Evolutionary conservation across 2,113 vertebrate species (phyloP).

Genomic region (Albula glossodonta): DNA sequence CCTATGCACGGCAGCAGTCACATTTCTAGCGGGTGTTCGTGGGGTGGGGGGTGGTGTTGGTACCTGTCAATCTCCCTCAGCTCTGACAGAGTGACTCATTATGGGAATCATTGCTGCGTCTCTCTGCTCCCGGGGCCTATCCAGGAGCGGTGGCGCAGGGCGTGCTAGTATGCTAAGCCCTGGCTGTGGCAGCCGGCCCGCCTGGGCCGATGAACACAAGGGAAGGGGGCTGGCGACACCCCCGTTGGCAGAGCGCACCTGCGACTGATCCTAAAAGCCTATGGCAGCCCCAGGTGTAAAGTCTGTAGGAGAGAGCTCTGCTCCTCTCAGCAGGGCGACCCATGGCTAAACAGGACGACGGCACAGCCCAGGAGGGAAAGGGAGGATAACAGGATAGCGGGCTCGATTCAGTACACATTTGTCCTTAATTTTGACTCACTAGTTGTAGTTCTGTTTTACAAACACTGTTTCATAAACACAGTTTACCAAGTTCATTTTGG

Average conservation of each 20-base stretch:
- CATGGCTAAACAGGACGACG: not conserved
- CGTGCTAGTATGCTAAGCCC: not conserved
- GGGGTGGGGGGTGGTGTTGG: not conserved
- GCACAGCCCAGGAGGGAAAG: not conserved
- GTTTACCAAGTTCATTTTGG: too few relatives aligned
- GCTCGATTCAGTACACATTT: not conserved
- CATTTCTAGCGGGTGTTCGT: not conserved
- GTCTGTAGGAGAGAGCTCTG: not conserved
- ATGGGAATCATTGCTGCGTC: not conserved
- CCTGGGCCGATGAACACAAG: not conserved
- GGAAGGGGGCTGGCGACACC: not conserved
- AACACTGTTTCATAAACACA: too few relatives aligned
- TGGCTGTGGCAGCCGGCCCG: not conserved
- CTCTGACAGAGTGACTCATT: constrained; percentile 3
- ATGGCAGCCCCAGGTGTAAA: not conserved
- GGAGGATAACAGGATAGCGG: not conserved
- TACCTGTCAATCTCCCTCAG: not conserved
- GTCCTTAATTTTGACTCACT: not conserved
- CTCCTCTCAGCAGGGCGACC: not conserved
- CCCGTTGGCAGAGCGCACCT: not conserved
- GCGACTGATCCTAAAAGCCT: not conserved
- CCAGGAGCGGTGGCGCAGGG: not conserved
- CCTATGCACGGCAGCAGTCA: not conserved
- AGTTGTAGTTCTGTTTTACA: too few relatives aligned
- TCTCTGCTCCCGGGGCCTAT: not conserved